Conservation (phyloP, 2,797 vertebrate genomes). For the Artibeus lituratus region DNA sequence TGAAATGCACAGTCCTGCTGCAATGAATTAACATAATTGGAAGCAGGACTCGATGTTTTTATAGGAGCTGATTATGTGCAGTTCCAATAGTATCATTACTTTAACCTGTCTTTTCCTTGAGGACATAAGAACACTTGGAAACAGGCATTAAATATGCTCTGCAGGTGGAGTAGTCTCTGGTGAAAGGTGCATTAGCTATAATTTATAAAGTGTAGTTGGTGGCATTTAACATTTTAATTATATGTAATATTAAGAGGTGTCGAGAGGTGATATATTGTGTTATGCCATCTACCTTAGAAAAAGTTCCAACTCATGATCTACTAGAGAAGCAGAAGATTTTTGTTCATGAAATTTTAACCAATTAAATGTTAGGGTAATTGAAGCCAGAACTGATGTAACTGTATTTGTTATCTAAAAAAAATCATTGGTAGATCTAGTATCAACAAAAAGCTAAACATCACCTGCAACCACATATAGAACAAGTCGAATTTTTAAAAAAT, state of each 20-base stretch:
- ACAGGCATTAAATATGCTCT: conserved; percentile 52
- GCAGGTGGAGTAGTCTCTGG: conserved; percentile 34
- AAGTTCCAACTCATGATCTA: neutral
- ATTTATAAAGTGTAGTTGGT: conserved; percentile 53
- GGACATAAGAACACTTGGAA: conserved; percentile 8
- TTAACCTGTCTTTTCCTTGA: conserved; percentile 56
- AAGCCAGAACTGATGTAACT: neutral
- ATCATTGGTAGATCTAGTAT: neutral
- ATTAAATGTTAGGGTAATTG: neutral
- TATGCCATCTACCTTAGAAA: neutral
- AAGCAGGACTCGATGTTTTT: conserved; percentile 62
- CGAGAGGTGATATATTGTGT: conserved; percentile 20
- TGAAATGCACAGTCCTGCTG: conserved; percentile 34
- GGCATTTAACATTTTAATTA: conserved; percentile 60
- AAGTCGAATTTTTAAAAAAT: neutral
- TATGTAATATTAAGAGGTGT: conserved; percentile 54
- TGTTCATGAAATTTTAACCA: neutral
- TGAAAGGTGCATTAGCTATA: conserved; percentile 34
- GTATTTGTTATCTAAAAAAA: neutral
- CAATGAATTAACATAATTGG: conserved; percentile 63
- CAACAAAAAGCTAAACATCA: neutral
- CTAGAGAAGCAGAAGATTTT: neutral
- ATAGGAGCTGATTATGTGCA: conserved; percentile 50
- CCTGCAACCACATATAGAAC: neutral
- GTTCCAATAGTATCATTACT: conserved; percentile 61